Conservation (phyloP, 2,888 invertebrate genomes). For the Timema cristinae region DNA sequence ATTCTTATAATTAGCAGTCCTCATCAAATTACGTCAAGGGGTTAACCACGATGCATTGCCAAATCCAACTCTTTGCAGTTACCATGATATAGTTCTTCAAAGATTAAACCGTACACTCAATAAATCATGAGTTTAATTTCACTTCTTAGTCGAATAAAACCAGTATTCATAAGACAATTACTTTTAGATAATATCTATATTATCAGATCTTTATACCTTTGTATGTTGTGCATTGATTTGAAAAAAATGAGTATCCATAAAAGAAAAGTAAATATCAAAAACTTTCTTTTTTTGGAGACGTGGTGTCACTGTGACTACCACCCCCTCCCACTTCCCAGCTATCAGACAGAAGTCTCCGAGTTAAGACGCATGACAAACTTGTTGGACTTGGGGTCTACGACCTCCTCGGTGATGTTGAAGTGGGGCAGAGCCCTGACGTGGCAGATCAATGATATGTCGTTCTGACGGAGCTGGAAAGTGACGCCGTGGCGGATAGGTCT, state of each 20-base stretch:
- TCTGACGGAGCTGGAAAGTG: conserved; percentile 88
- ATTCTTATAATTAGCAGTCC: too few species aligned
- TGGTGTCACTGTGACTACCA: not conserved
- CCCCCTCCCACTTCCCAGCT: not conserved
- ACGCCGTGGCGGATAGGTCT: conserved; percentile 77
- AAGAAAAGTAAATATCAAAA: conserved; percentile 1
- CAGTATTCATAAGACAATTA: too few species aligned
- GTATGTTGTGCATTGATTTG: not conserved
- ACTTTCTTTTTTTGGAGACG: not conserved
- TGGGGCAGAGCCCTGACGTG: conserved; percentile 83
- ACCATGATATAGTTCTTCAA: too few species aligned
- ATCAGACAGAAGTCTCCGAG: conserved; percentile 96
- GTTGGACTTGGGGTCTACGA: conserved; percentile 93
- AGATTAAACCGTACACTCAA: too few species aligned
- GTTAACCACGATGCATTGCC: too few species aligned
- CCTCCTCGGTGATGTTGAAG: conserved; percentile 92
- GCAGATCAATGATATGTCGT: conserved; percentile 88
- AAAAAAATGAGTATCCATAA: conserved; percentile 3
- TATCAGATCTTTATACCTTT: too few species aligned
- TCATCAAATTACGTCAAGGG: too few species aligned
- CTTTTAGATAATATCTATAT: too few species aligned
- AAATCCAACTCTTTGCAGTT: too few species aligned
- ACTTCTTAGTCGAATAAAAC: too few species aligned
- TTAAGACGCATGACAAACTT: conserved; percentile 91
- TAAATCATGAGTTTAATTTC: too few species aligned